Evolutionary conservation across 64 coral and sea anemone species (phyloP).

Genomic region (Stichodactyla mertensii): DNA sequence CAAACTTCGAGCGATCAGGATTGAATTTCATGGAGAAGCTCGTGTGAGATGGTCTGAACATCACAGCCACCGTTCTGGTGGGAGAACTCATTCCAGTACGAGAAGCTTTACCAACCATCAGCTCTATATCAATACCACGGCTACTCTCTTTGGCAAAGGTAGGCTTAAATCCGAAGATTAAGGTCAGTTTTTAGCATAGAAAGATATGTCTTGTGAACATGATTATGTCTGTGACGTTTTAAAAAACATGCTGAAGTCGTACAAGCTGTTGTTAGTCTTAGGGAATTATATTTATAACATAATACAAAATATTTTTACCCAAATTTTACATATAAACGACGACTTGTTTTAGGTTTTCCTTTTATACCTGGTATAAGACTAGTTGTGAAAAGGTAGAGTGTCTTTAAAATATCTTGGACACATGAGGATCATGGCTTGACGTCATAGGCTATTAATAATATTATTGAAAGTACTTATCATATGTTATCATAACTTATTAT

Average conservation of each 20-base stretch:
- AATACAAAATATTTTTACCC: no score
- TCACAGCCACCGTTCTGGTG: constrained; percentile 12
- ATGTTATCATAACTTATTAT: not conserved
- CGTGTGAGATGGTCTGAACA: constrained; percentile 52
- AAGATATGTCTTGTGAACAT: not conserved
- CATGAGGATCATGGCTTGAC: not conserved
- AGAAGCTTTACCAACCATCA: constrained; percentile 54
- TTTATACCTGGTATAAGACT: no score
- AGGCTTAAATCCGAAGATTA: not conserved
- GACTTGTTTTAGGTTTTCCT: no score
- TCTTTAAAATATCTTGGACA: no score
- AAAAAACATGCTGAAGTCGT: no score
- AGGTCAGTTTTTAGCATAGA: not conserved
- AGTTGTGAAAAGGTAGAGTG: no score
- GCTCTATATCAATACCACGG: constrained; percentile 61
- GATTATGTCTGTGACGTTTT: not conserved
- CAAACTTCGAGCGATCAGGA: constrained; percentile 56
- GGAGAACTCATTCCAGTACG: constrained; percentile 41
- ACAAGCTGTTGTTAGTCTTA: no score
- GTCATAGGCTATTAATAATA: no score
- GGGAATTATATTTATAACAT: no score
- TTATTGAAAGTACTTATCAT: no score
- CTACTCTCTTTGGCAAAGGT: constrained; percentile 89
- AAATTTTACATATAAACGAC: no score
- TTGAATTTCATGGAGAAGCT: constrained; percentile 78